Base-by-base conservation (phyloP, 2,113 vertebrate species). In the Rousettus leschenaultii region DNA sequence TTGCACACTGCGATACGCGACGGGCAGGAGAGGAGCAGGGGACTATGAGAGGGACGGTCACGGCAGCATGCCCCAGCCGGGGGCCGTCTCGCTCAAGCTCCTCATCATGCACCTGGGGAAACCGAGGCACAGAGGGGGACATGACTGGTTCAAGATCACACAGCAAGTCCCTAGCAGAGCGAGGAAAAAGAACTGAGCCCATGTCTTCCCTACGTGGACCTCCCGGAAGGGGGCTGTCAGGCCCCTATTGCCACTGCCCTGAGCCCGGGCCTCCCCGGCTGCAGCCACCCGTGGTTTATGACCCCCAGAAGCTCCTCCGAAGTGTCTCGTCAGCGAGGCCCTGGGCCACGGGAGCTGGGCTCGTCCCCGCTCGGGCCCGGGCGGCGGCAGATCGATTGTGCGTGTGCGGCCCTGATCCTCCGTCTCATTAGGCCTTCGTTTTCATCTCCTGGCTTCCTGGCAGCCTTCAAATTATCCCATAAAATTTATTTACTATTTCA, bases 401-500 rank as follows among this genome's bases (percentile, higher is more conserved):
- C 94, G 97, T 98, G 98, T 98, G 98, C 98, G 89, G 97, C 97
- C 97, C 98, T 92, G 98, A 98, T 98, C 98, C 97, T 95, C 98
- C 98, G 97, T 94, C 98, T 99, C 98, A 98, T 98, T 98, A 98
- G 98, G 98, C 95, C 98, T 98, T 97, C 97, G 98, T 98, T 98
- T 98, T 98, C 98, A 98, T 98, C 98, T 98, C 98, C 98, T 96
- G 97, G 98, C 98, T 98, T 98, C 98, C 98, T 98, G 98, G 98
- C 98, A 99, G 98, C 98, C 98, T 99, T 98, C 98, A 98, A 98
- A 99, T 99, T 98, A 99, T 98, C 98, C 98, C 98, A 99, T 99
- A 99, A 99, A 99, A 98, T 99, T 99, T 99, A 99, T 99, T 99
- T 99, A 99, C 98, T 99, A 99, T 99, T 99, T 98, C 98, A 99